Percentiles rank a stretch among this genome's conserved stretches.
phyloP scores from a whole-genome alignment of 2,113 vertebrate species.

The Trinectes maculatus region DNA sequence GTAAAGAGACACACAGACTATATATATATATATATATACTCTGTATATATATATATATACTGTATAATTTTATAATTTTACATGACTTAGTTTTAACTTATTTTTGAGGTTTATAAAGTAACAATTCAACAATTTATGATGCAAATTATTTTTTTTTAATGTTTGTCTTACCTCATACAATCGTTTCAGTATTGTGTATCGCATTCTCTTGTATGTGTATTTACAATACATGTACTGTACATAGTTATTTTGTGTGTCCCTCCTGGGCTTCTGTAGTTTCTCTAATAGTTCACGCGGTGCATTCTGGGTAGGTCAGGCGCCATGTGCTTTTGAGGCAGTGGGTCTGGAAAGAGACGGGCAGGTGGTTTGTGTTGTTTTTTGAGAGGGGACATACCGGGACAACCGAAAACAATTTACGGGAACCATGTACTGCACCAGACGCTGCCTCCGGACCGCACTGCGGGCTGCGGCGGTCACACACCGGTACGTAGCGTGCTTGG shows the following conservation, averaged over 20 bases:
- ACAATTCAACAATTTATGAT: too few relatives aligned
- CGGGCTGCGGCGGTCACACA: conserved; percentile 57
- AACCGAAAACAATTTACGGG: background rate
- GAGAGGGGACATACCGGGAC: background rate
- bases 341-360: background rate
- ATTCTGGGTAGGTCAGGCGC: conserved; percentile 85
- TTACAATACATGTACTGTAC: too few relatives aligned
- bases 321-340: conserved; percentile 80
- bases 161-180: too few relatives aligned
- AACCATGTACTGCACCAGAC: conserved; percentile 76
- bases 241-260: background rate
- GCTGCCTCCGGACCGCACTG: conserved; percentile 78
- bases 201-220: too few relatives aligned
- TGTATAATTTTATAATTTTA: too few relatives aligned
- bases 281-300: conserved; percentile 51
- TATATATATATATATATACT: background rate
- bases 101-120: too few relatives aligned
- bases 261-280: conserved; percentile 9
- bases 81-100: too few relatives aligned
- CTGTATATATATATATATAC: too few relatives aligned
- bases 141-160: too few relatives aligned
- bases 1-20: background rate
- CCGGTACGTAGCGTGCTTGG: conserved; percentile 66
- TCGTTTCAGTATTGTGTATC: too few relatives aligned
- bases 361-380: background rate